These are phyloP conservation scores for Macrostomum lignano DNA, from an alignment of 1,140 invertebrate genomes.

Conservation along the genomic window DNA sequence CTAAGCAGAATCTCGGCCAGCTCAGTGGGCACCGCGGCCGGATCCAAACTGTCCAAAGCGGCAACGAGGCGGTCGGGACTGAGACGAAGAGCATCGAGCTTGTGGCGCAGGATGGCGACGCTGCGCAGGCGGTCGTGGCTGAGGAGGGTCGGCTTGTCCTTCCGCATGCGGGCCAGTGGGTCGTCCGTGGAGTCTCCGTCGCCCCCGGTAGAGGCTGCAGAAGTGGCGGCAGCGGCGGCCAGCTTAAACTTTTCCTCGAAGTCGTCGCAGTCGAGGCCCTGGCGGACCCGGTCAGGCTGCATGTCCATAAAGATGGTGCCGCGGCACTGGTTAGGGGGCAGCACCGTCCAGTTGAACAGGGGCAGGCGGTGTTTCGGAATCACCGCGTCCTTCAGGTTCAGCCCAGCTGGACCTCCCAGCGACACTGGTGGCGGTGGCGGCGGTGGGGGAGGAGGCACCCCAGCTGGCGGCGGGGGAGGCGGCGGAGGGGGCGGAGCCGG, in stretches of 20 bases:
- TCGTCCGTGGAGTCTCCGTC: constrained; percentile 10
- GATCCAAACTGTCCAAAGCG: too few species aligned
- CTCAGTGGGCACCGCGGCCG: too few species aligned
- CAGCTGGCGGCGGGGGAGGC: constrained; percentile 10
- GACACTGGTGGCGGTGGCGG: constrained; percentile 11
- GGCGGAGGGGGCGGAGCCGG: constrained; percentile 18
- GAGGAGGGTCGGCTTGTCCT: too few species aligned
- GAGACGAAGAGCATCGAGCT: too few species aligned
- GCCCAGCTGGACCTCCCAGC: constrained; percentile 35
- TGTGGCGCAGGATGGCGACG: too few species aligned
- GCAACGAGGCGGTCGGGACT: too few species aligned
- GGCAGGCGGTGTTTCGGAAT: constrained; percentile 62
- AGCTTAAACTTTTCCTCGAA: constrained; percentile 84
- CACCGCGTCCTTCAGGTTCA: constrained; percentile 28
- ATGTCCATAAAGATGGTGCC: constrained; percentile 92
- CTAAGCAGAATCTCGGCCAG: too few species aligned
- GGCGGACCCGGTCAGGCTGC: constrained; percentile 67
- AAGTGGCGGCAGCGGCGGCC: constrained; percentile 30
- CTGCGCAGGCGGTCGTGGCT: too few species aligned
- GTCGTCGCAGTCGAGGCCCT: constrained; percentile 56
- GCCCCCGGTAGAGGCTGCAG: constrained; percentile 7
- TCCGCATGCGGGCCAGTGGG: constrained; percentile 15
- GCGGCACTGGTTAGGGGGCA: constrained; percentile 89
- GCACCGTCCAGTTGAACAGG: constrained; percentile 80
- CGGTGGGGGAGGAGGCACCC: constrained; percentile 15